Evolutionary conservation across 2,113 vertebrate species (phyloP).

Genomic region (Tangachromis dhanisi): DNA sequence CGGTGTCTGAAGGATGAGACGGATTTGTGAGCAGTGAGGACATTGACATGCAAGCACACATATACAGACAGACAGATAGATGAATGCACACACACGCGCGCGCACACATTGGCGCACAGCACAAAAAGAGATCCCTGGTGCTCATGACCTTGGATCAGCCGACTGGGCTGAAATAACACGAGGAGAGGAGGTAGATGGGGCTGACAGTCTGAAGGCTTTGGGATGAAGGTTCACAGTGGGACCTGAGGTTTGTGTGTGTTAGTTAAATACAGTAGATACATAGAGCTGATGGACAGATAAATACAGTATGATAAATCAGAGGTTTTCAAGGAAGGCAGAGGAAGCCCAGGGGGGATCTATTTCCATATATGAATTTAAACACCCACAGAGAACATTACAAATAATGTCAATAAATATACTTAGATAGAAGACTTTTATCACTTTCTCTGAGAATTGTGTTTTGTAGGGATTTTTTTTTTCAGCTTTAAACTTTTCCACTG

Average conservation of each 20-base stretch:
- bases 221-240: constrained; percentile 20
- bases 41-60: constrained; percentile 44
- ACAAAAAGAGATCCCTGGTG: constrained; percentile 42
- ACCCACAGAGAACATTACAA: background rate
- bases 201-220: constrained; percentile 44
- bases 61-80: background rate
- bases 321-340: background rate
- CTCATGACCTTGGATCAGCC: constrained; percentile 57
- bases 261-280: background rate
- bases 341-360: background rate
- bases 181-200: constrained; percentile 54
- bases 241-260: background rate
- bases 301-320: background rate
- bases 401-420: background rate
- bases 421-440: background rate
- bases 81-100: background rate
- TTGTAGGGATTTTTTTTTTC: no score
- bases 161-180: constrained; percentile 52
- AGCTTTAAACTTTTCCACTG: background rate
- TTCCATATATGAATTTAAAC: background rate
- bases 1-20: constrained; percentile 59
- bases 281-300: background rate
- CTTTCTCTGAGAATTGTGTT: background rate
- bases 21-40: constrained; percentile 55
- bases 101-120: background rate